Evolutionary conservation across 2,888 invertebrate genomes (phyloP).

Genomic region (Drosophila tanythrix): DNA sequence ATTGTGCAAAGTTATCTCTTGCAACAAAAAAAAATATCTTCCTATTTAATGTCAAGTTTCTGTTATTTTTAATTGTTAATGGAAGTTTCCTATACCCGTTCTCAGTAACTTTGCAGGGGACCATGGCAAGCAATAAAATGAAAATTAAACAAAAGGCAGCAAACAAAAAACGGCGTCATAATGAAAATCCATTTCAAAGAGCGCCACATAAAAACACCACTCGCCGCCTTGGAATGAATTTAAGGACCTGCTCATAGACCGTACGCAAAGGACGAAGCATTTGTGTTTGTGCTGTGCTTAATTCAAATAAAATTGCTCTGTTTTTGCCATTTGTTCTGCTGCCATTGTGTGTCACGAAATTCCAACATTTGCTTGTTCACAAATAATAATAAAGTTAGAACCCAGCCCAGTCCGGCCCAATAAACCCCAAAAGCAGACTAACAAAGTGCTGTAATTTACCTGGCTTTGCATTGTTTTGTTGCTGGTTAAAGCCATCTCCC

Average conservation of each 20-base stretch:
- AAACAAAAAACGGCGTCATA: conserved; percentile 51
- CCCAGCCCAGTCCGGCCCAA: conserved; percentile 8
- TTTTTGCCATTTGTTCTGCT: conserved; percentile 39
- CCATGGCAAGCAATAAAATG: conserved; percentile 37
- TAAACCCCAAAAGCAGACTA: conserved; percentile 1
- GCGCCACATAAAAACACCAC: conserved; percentile 14
- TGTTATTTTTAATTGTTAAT: background rate
- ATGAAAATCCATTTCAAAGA: conserved; percentile 51
- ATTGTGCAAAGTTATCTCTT: background rate
- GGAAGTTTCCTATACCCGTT: background rate
- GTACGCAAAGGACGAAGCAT: background rate
- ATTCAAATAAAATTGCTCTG: conserved; percentile 63
- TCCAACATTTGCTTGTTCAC: conserved; percentile 37
- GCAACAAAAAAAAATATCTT: background rate
- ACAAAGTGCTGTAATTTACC: conserved; percentile 47
- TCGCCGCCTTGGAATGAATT: conserved; percentile 4
- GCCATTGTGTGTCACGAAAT: conserved; percentile 55
- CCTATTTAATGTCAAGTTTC: background rate
- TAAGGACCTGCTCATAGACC: conserved; percentile 15
- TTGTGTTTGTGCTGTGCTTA: conserved; percentile 38
- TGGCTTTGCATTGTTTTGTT: conserved; percentile 27
- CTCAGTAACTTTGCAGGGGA: background rate
- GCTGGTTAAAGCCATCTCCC: conserved; percentile 50
- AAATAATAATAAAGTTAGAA: conserved; percentile 42
- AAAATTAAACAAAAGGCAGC: conserved; percentile 48